Conservation (phyloP, 92 coral and sea anemone species). For the Actinostola sp. region DNA sequence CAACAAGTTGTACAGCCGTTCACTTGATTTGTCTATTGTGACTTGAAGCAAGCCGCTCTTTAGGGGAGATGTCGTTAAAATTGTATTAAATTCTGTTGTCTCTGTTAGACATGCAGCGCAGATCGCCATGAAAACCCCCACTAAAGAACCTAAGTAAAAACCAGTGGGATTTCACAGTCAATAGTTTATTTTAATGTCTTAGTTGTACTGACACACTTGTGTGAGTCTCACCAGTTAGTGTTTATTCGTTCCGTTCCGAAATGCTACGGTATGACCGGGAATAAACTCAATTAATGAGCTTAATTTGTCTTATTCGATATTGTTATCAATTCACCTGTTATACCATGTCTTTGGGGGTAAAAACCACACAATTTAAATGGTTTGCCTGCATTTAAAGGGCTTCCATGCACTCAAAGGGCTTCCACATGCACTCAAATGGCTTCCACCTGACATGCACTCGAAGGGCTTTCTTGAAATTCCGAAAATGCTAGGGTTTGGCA, state of each 20-base stretch:
- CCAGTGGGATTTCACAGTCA: constrained; percentile 4
- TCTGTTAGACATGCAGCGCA: not conserved
- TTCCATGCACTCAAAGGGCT: constrained; percentile 27
- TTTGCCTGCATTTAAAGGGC: constrained; percentile 25
- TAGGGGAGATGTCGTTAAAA: constrained; percentile 36
- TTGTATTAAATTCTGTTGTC: constrained; percentile 26
- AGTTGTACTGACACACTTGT: not conserved
- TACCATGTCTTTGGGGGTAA: constrained; percentile 51
- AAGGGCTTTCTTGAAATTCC: constrained; percentile 11
- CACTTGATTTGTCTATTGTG: constrained; percentile 49
- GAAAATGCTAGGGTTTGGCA: too few relatives aligned
- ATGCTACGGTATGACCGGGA: constrained; percentile 33
- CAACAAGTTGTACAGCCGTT: constrained; percentile 49
- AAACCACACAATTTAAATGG: constrained; percentile 39
- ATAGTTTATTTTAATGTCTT: not conserved
- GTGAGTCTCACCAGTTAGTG: constrained; percentile 18
- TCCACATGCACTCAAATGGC: constrained; percentile 29
- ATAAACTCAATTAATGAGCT: constrained; percentile 81
- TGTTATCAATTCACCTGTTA: constrained; percentile 69
- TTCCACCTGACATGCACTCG: constrained; percentile 23
- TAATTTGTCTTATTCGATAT: constrained; percentile 75
- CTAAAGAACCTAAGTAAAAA: constrained; percentile 1
- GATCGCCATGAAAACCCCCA: constrained; percentile 3
- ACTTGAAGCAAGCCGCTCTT: constrained; percentile 40
- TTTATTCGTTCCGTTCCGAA: not conserved